These are phyloP conservation scores for Avahi laniger DNA, from an alignment of 2,797 vertebrate genomes.

Conservation along the genomic window DNA sequence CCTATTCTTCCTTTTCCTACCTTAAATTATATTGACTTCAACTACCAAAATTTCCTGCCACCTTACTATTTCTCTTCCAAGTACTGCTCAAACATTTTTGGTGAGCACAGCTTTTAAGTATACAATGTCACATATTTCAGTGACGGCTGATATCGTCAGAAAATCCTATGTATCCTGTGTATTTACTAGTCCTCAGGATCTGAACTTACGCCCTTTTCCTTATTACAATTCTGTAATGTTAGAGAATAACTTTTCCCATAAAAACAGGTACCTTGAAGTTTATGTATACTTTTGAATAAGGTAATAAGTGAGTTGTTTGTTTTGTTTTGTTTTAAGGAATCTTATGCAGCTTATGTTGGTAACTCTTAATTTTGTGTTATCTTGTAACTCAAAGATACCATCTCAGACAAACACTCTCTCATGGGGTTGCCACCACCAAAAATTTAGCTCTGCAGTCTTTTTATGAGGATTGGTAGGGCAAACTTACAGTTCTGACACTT, in stretches of 20 bases:
- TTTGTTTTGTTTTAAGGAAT: background rate
- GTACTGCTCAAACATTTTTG: background rate
- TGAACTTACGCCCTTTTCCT: conserved; percentile 10
- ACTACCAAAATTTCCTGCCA: conserved; percentile 56
- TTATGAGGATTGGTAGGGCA: background rate
- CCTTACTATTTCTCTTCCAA: conserved; percentile 16
- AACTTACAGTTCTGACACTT: conserved; percentile 7
- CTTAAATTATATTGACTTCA: conserved; percentile 65
- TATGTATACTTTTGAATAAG: background rate
- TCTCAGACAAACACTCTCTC: background rate
- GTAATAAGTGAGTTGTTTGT: background rate
- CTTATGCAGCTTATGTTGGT: background rate
- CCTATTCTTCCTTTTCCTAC: conserved; percentile 25
- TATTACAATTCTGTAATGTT: conserved; percentile 24
- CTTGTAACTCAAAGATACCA: background rate
- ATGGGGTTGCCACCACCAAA: conserved; percentile 23
- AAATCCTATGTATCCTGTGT: background rate
- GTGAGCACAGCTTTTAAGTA: conserved; percentile 51
- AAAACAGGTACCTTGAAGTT: background rate
- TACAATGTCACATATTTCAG: background rate
- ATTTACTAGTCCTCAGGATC: background rate
- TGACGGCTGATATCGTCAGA: background rate
- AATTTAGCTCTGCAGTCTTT: conserved; percentile 23
- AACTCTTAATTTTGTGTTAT: background rate
- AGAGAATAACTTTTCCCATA: background rate